A percentile compares a stretch with the other conserved stretches of the same genome.
Conservation (phyloP, 1,140 invertebrate genomes). For the Ceratina calcarata region DNA sequence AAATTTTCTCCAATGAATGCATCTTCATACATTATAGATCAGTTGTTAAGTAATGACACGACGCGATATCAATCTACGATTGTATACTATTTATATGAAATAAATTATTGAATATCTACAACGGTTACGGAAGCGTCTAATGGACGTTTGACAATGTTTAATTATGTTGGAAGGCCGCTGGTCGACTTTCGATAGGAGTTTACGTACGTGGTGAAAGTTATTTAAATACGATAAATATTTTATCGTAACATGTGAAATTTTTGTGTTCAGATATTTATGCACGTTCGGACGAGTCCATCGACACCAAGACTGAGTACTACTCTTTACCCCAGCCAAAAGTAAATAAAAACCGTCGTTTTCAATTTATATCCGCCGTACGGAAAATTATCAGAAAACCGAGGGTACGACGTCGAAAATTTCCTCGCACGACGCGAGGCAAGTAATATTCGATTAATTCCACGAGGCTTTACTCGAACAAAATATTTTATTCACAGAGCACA, state of each 20-base stretch:
- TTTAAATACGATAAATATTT: neutral
- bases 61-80: neutral
- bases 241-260: neutral
- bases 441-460: neutral
- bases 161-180: neutral
- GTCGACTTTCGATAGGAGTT: neutral
- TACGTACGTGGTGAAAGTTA: neutral
- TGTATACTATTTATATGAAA: neutral
- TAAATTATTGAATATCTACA: too few species aligned
- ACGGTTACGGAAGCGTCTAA: too few species aligned
- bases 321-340: neutral
- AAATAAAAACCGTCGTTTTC: neutral
- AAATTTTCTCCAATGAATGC: neutral
- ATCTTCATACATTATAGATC: neutral
- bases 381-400: neutral
- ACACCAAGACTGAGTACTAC: neutral
- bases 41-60: neutral
- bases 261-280: conserved; percentile 18
- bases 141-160: neutral
- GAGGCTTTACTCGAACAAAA: neutral
- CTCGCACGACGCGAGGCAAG: conserved; percentile 4
- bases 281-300: too few species aligned
- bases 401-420: neutral
- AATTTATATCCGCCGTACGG: neutral
- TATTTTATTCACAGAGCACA: conserved; percentile 35